Base-by-base conservation (phyloP, 2,113 vertebrate species). In the Melanotaenia duboulayi region DNA sequence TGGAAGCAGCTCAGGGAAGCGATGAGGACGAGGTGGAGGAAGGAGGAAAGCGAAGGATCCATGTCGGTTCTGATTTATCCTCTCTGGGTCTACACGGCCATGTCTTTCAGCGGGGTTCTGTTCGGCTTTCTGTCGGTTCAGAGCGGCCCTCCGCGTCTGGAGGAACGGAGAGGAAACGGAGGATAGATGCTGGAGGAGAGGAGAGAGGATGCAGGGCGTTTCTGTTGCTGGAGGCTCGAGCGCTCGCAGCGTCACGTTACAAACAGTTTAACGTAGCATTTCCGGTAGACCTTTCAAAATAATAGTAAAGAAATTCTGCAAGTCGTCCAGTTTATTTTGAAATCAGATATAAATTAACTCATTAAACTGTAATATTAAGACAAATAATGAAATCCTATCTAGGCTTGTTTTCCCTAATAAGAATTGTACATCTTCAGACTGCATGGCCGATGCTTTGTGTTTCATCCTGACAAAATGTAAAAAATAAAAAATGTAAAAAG, bases 181-280 rank as follows among this genome's bases (percentile, higher is more conserved):
- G 52, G 67, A 70, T 69, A 71, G 81, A 74, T 51, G 76, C 32
- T 6, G 71, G 72, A 37, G 20, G 40, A 58, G 52, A 69, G 76
- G 56, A 73, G 81, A 62, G 60, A 78, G 85, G 87, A 85, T 82
- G 74, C 82, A 81, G 81, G 86, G 84, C 86, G 86, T 82, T 76
- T 58, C 71, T 84, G 50, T 50, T 66, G 57, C 76, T 63, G 74
- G 76, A 65, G 59, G 61, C 62, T 64, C 54, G 42, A 24, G 62
- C 52, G 3, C 69, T 20, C 54, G 1, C 66, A 10, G n/a, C 39
- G 59, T 84, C 66, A 64, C 44, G 0, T 4, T 57, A 12, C 13
- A 2, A 19, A 64, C 40, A 0, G 3, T 0, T 2, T 28, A 1
- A 17, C 2, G 5, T n/a, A 0, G 0, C 3, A 25, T 24, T 52